These are phyloP conservation scores for Corbicula japonica DNA, from an alignment of 2,888 invertebrate species.

Conservation along the genomic window DNA sequence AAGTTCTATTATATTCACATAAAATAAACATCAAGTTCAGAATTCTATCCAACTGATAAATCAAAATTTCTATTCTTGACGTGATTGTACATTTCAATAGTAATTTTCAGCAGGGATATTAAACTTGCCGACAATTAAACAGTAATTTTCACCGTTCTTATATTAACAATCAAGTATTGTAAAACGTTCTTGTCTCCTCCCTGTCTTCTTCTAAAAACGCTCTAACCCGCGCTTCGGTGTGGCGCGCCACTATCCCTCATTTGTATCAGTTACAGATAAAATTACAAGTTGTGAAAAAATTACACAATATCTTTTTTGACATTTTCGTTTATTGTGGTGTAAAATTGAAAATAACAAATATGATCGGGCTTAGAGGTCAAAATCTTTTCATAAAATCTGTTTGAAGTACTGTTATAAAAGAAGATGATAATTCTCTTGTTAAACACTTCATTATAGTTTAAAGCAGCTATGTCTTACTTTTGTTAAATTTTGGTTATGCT, in stretches of 20 bases:
- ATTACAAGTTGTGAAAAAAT: slow-evolving; percentile 24
- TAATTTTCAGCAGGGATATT: slow-evolving; percentile 28
- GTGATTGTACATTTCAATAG: neutral
- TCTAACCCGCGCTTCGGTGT: slow-evolving; percentile 4
- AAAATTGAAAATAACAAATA: slow-evolving; percentile 24
- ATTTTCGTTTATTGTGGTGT: slow-evolving; percentile 11
- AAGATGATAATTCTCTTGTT: too few species aligned
- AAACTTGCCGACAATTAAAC: slow-evolving; percentile 33
- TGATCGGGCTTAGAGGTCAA: slow-evolving; percentile 7
- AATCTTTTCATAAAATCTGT: slow-evolving; percentile 4
- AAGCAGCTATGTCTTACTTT: too few species aligned
- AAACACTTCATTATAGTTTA: too few species aligned
- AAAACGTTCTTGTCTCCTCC: neutral
- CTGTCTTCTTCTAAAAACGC: neutral
- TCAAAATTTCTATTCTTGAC: slow-evolving; percentile 5
- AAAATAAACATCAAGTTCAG: slow-evolving; percentile 21
- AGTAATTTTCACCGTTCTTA: slow-evolving; percentile 18
- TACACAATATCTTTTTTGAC: slow-evolving; percentile 34
- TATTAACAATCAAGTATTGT: slow-evolving; percentile 29
- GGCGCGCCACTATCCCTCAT: slow-evolving; percentile 1
- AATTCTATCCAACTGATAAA: neutral
- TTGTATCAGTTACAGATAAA: slow-evolving; percentile 40
- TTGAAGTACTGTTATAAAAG: slow-evolving; percentile 34
- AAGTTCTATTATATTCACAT: slow-evolving; percentile 8
- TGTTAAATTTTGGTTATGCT: too few species aligned